Evolutionary conservation across 2,888 invertebrate species (phyloP), one percentile per base, ranked within the genome.

Genomic region (Lycia hirtaria): DNA sequence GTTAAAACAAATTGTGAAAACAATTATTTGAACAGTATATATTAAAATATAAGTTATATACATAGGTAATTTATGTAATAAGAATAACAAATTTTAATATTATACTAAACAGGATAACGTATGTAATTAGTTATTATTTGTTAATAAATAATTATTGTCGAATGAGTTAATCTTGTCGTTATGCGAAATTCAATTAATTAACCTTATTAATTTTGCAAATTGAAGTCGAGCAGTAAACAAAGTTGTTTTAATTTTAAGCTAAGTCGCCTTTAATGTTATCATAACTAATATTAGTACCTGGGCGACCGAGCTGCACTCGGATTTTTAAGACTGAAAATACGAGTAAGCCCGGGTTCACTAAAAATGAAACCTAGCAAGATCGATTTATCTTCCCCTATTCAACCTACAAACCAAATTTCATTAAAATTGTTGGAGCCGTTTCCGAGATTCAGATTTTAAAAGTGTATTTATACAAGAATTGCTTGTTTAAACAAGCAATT

Each of bases 31-130:
- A 14, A 40, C 26, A 41, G 24, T 26, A 41, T 26, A 41, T 15
- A 26, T 26, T 17, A 17, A 41, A 28, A 17, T 17, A 15, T 26
- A n/a, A 4, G 22, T 24, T 0, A 24, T 24, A 22, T 7, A 14
- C 22, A 22, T 5, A n/a, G 22, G 2, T 2, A 41, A 41, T 40
- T 24, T 15, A 19, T 40, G 10, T 38, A 38, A 10, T 40, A 40
- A 14, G 14, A 40, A 40, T 24, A 41, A 41, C n/a, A 41, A 9
- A 41, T 26, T 41, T 9, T 41, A n/a, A 26, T 28, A 15, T 41
- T 17, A 12, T 0, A 17, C 15, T 26, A 33, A 45, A 45, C 45
- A 33, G 45, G 45, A 45, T 33, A 45, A 45, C 33, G 26, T 28
- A 19, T 22, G 14, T 12, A 44, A 44, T 44, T 44, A 44, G 3